Conservation (phyloP, 1,140 invertebrate species). For the Trinorchestia longiramus region DNA sequence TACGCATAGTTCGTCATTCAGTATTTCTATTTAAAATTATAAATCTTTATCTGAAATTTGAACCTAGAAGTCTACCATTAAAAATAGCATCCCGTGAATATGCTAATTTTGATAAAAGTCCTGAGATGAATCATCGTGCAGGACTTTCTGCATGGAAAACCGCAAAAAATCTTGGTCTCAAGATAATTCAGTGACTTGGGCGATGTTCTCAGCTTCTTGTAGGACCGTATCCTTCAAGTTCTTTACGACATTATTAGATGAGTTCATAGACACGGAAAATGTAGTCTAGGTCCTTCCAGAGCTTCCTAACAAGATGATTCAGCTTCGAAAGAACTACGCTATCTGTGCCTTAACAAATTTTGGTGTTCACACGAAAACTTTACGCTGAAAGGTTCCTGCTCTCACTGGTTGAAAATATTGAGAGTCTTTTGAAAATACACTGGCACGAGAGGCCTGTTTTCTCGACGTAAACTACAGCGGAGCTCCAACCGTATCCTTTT, state of each 20-base stretch:
- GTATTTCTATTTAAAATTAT: too few species aligned
- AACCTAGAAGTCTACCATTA: background rate
- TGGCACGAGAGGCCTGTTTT: background rate
- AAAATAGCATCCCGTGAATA: background rate
- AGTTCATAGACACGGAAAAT: background rate
- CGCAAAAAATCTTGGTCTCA: background rate
- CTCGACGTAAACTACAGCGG: background rate
- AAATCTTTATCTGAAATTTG: background rate
- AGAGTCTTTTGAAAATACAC: background rate
- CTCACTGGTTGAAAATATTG: background rate
- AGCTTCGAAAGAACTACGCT: background rate
- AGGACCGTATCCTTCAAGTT: background rate
- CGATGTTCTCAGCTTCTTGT: background rate
- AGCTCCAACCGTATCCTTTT: background rate
- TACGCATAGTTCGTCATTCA: background rate
- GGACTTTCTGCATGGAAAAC: background rate
- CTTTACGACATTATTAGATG: slow-evolving; percentile 1
- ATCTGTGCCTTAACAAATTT: background rate
- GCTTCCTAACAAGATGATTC: background rate
- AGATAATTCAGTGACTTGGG: background rate
- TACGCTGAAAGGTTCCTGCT: background rate
- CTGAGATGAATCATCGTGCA: background rate
- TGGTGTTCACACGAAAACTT: background rate
- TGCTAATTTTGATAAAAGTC: background rate
- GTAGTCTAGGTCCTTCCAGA: background rate